Evolutionary conservation across 2,113 vertebrate species (phyloP), one percentile per base, ranked within the genome.

Genomic region (Pipra filicauda): DNA sequence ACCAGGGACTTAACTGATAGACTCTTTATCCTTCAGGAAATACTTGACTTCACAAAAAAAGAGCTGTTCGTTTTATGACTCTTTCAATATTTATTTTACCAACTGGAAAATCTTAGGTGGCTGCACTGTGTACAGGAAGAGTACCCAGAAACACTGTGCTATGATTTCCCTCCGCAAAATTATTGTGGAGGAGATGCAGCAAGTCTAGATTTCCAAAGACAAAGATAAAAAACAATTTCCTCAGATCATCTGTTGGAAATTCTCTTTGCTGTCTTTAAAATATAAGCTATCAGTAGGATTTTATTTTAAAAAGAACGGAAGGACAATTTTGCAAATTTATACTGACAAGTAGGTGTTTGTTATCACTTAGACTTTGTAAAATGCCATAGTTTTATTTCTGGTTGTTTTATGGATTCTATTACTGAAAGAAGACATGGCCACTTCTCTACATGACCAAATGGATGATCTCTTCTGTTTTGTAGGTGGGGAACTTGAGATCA

Each of bases 341-440:
- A 96, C 83, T 89, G 93, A 89, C 80, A 96, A 97, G 93, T 96
- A 95, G 88, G 93, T 96, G 86, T 96, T 94, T 89, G 92, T 94
- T 94, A 96, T 89, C 76, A 12, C 95, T 93, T 49, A 37, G 41
- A 65, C 85, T 92, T 87, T 89, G 85, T 80, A 90, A 94, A 97
- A 95, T 88, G 86, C 93, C 91, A 87, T 81, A 20, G 48, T 48
- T 92, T 75, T 92, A 95, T 87, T 95, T 95, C 91, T 48, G 84
- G 94, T 85, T 87, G 52, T 6, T 95, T 92, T 92, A 93, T 66
- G 69, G 8, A 20, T 74, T 92, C 73, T 89, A 3, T 93, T 78
- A 75, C 52, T 61, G 41, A 93, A 89, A 65, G 58, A 81, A 93
- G 58, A 58, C 69, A 92, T 69, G 86, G 76, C 48, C 49, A 78